Percentiles rank a stretch among this genome's conserved stretches.
Conservation (phyloP, 2,113 vertebrate species). For the Urocolius indicus region DNA sequence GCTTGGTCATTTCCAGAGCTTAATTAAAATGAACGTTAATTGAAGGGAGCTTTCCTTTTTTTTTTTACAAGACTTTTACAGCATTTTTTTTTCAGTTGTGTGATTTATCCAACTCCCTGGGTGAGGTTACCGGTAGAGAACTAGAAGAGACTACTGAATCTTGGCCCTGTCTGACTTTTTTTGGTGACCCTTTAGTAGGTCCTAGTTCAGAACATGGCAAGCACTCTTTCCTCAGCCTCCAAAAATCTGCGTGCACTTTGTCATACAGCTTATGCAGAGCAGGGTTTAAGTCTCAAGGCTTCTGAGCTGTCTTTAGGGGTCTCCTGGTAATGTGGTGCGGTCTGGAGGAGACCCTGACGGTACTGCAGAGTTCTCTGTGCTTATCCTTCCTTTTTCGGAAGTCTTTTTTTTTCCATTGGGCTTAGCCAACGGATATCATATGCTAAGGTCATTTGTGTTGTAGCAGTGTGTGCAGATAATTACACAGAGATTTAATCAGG, state of each 20-base stretch:
- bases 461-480: constrained; percentile 21
- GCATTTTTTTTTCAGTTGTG: neutral
- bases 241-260: neutral
- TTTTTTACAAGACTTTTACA: neutral
- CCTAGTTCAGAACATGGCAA: neutral
- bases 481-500: constrained; percentile 23
- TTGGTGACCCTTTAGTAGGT: neutral
- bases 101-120: neutral
- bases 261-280: neutral
- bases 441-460: constrained; percentile 54
- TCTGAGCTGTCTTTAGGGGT: neutral
- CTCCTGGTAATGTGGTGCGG: neutral
- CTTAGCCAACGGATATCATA: constrained; percentile 45
- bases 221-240: neutral
- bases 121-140: neutral
- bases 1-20: neutral
- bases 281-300: neutral
- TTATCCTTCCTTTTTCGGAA: constrained; percentile 57
- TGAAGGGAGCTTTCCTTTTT: neutral
- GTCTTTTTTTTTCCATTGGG: constrained; percentile 43
- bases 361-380: neutral
- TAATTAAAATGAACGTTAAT: neutral
- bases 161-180: neutral
- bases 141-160: neutral
- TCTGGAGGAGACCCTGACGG: neutral